A percentile compares a stretch with the other conserved stretches of the same genome.
Conservation (phyloP, 2,113 vertebrate species). For the Macquaria australasica region DNA sequence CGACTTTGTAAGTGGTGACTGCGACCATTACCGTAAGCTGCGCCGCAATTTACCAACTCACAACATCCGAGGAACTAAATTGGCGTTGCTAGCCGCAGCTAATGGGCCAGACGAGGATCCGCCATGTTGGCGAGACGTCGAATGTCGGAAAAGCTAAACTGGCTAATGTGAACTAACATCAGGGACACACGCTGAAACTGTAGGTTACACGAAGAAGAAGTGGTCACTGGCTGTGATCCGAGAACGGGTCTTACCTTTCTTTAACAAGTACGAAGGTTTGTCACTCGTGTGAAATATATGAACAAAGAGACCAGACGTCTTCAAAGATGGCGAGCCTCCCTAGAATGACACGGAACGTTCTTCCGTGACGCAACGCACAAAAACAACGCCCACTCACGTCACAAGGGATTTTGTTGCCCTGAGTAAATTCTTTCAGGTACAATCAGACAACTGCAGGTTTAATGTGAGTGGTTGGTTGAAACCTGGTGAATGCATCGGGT, state of each 20-base stretch:
- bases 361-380: slow-evolving; percentile 34
- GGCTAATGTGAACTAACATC: slow-evolving; percentile 7
- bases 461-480: too few relatives aligned
- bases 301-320: slow-evolving; percentile 16
- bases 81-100: neutral
- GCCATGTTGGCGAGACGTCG: slow-evolving; percentile 51
- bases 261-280: neutral
- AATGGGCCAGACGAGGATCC: neutral
- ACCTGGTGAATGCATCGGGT: too few relatives aligned
- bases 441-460: too few relatives aligned
- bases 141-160: slow-evolving; percentile 18
- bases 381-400: neutral
- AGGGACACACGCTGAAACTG: accelerated
- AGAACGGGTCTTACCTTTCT: slow-evolving; percentile 25
- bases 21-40: neutral
- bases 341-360: slow-evolving; percentile 41
- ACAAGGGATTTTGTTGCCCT: neutral
- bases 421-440: slow-evolving; percentile 16
- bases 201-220: too few relatives aligned
- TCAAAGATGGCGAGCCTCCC: slow-evolving; percentile 73
- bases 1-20: neutral
- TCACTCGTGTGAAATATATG: neutral
- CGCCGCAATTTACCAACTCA: accelerated
- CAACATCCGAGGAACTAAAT: neutral
- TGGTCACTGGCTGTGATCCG: accelerated